Evolutionary conservation across 2,113 vertebrate species (phyloP).

Genomic region (Elephantulus edwardii): DNA sequence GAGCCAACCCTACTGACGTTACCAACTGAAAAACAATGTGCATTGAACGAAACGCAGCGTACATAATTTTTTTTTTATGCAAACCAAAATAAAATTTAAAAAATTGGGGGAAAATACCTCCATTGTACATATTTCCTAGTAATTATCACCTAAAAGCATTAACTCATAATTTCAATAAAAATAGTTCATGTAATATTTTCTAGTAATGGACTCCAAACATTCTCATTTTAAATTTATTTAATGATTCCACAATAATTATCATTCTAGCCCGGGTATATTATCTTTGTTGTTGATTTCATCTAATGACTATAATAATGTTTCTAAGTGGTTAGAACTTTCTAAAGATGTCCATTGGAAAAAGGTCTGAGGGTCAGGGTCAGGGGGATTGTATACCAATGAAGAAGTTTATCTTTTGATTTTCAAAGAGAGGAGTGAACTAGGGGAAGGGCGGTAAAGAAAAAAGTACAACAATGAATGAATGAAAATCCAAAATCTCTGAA

Average conservation of each 20-base stretch:
- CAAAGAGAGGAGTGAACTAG: too few relatives aligned
- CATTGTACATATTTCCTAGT: background rate
- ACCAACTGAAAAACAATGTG: background rate
- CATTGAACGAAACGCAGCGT: too few relatives aligned
- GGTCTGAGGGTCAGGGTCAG: too few relatives aligned
- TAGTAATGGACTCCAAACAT: background rate
- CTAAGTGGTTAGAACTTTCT: background rate
- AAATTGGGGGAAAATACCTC: too few relatives aligned
- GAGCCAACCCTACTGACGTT: background rate
- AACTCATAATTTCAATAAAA: constrained; percentile 34
- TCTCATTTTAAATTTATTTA: background rate
- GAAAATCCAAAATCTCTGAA: too few relatives aligned
- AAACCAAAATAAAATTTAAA: too few relatives aligned
- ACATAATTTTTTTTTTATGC: too few relatives aligned
- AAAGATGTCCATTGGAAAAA: constrained; percentile 18
- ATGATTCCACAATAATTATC: constrained; percentile 24
- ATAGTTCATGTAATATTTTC: constrained; percentile 35
- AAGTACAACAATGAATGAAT: too few relatives aligned
- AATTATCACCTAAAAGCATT: constrained; percentile 25
- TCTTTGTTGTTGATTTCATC: constrained; percentile 46
- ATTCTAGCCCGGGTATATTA: background rate
- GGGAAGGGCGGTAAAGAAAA: too few relatives aligned
- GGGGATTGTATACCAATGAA: too few relatives aligned
- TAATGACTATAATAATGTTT: background rate
- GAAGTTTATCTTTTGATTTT: too few relatives aligned